These are phyloP conservation scores for Gallirallus australis DNA, from an alignment of 2,797 vertebrate species.

Conservation along the genomic window DNA sequence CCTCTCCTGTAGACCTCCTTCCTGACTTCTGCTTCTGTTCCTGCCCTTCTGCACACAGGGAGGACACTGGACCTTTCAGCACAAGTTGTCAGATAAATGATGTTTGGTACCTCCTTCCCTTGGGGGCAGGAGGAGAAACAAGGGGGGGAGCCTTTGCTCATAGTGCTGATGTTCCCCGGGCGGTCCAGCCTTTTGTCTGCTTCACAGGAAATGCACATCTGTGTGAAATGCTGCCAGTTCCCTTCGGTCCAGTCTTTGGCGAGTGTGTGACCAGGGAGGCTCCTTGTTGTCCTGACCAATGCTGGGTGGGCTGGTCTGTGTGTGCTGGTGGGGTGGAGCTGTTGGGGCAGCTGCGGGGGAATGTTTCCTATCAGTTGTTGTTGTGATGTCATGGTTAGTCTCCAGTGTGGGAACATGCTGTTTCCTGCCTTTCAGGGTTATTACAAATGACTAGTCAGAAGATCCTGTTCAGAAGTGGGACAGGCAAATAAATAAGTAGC, in stretches of 20 bases:
- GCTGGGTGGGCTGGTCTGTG: not conserved
- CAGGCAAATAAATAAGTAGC: not conserved
- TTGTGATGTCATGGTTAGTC: not conserved
- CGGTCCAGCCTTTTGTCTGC: not conserved
- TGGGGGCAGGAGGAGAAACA: not conserved
- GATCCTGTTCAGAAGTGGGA: not conserved
- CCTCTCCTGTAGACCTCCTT: not conserved
- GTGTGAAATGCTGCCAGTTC: not conserved
- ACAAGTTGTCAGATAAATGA: not conserved
- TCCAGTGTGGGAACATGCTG: not conserved
- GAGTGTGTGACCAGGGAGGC: fast-evolving
- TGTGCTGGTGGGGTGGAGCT: not conserved
- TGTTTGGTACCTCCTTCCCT: not conserved
- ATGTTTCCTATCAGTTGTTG: not conserved
- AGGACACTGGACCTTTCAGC: not conserved
- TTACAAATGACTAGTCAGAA: not conserved
- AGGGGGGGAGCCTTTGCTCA: not conserved
- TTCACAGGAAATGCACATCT: not conserved
- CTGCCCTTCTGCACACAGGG: not conserved
- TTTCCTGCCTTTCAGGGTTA: conserved; percentile 8
- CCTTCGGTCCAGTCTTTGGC: not conserved
- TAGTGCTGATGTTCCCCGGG: not conserved
- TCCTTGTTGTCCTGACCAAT: not conserved
- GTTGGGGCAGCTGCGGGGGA: not conserved
- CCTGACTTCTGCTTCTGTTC: not conserved